Conservation (phyloP, 2,113 vertebrate genomes). For the Istiophorus platypterus region DNA sequence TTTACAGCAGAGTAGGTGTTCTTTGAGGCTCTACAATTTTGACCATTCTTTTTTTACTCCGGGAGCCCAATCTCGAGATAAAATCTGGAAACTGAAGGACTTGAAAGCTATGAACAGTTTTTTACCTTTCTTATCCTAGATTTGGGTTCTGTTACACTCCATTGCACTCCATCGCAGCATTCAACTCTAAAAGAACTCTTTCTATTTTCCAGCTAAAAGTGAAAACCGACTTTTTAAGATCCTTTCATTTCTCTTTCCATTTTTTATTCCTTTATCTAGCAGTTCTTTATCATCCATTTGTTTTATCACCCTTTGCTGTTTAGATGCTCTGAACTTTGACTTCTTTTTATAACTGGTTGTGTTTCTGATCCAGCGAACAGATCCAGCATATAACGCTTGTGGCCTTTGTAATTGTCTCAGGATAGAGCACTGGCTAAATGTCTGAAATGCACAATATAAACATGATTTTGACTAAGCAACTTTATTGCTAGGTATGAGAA, state of each 20-base stretch:
- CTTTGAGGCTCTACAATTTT: not conserved
- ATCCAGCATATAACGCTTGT: not conserved
- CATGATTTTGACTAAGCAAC: not conserved
- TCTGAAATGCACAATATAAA: not conserved
- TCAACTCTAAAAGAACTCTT: not conserved
- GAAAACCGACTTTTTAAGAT: slow-evolving; percentile 42
- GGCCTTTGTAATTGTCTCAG: not conserved
- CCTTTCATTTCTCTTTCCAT: slow-evolving; percentile 7
- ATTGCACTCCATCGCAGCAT: slow-evolving; percentile 39
- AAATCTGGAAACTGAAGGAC: slow-evolving; percentile 15
- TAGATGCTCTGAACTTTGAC: not conserved
- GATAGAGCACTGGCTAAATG: not conserved
- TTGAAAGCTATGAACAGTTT: slow-evolving; percentile 41
- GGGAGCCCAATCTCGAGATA: slow-evolving; percentile 19
- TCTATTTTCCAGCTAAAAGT: slow-evolving; percentile 25
- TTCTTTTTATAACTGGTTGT: not conserved
- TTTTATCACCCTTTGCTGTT: not conserved
- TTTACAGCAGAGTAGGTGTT: not conserved
- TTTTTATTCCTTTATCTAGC: slow-evolving; percentile 24
- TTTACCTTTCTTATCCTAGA: slow-evolving; percentile 37
- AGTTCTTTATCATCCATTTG: slow-evolving; percentile 17
- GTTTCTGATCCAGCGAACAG: slow-evolving; percentile 3
- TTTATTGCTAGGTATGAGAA: slow-evolving; percentile 30
- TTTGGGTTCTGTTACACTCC: slow-evolving; percentile 54
- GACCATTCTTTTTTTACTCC: slow-evolving; percentile 8